These are phyloP conservation scores for Drosophila kanapiae DNA, from an alignment of 1,140 invertebrate genomes.

Conservation along the genomic window DNA sequence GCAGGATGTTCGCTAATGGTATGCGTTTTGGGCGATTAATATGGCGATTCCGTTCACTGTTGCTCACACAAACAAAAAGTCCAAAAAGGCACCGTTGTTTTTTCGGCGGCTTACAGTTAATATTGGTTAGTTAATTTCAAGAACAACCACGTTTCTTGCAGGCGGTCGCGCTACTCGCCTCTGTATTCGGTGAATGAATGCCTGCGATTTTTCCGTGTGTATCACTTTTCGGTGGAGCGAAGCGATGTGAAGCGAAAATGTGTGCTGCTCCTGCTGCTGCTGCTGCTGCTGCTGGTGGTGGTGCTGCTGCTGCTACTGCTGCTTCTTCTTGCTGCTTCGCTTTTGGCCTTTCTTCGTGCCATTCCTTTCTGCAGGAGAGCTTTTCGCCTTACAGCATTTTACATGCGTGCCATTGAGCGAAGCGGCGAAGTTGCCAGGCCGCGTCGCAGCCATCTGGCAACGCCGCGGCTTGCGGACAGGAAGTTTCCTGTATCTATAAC, in stretches of 20 bases:
- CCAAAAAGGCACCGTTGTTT: conserved; percentile 21
- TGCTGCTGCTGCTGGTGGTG: conserved; percentile 43
- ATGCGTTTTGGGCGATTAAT: conserved; percentile 24
- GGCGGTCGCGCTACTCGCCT: conserved; percentile 57
- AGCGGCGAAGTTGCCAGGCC: conserved; percentile 22
- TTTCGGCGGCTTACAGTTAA: conserved; percentile 17
- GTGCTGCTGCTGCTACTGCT: conserved; percentile 19
- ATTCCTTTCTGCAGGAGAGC: conserved; percentile 50
- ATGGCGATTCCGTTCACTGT: conserved; percentile 15
- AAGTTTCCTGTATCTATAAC: conserved; percentile 74
- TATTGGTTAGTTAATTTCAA: conserved; percentile 7
- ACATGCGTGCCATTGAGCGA: conserved; percentile 26
- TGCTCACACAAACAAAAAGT: conserved; percentile 48
- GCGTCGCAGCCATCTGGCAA: conserved; percentile 54
- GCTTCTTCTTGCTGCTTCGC: conserved; percentile 24
- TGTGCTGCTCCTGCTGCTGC: conserved; percentile 33
- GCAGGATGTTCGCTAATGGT: conserved; percentile 17
- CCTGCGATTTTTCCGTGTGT: conserved; percentile 81
- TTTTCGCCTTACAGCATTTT: conserved; percentile 67
- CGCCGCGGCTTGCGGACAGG: conserved; percentile 38
- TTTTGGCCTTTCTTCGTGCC: conserved; percentile 25
- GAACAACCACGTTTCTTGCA: conserved; percentile 41
- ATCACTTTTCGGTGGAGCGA: conserved; percentile 63
- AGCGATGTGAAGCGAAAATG: conserved; percentile 51
- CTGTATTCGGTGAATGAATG: conserved; percentile 77